Percentiles rank a stretch among this genome's conserved stretches.
Conservation (phyloP, 2,113 vertebrate genomes). For the Myiozetetes cayanensis region DNA sequence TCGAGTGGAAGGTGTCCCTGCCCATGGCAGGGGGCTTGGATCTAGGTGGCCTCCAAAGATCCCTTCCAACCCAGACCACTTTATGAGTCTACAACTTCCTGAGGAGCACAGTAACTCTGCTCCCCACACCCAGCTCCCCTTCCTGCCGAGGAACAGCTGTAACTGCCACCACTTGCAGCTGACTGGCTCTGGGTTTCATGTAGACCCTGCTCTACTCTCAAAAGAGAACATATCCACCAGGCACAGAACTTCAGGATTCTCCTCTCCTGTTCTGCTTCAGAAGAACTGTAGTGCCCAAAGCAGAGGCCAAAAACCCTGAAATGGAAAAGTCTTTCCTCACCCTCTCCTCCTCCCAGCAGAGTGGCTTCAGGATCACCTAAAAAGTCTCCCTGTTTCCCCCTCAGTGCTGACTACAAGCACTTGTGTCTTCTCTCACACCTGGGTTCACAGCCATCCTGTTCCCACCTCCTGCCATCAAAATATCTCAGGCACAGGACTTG, state of each 20-base stretch:
- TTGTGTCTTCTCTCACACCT: not conserved
- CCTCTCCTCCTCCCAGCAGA: not conserved
- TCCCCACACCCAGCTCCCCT: fast-evolving
- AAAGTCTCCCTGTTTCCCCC: not conserved
- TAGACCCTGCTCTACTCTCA: not conserved
- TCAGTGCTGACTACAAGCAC: fast-evolving
- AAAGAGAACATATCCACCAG: not conserved
- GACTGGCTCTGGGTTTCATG: fast-evolving
- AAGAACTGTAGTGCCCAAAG: not conserved
- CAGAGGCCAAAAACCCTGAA: not conserved
- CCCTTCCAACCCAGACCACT: not conserved
- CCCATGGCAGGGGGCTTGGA: not conserved
- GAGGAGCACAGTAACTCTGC: not conserved
- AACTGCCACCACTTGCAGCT: not conserved
- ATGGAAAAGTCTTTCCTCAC: not conserved
- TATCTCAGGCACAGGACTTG: not conserved
- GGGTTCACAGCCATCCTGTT: not conserved
- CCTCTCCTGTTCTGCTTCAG: not conserved
- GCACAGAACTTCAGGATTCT: not conserved
- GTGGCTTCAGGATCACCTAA: not conserved
- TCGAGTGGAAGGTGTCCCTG: not conserved
- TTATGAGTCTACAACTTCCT: not conserved
- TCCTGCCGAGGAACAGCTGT: not conserved
- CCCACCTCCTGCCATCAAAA: not conserved
- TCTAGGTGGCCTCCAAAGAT: not conserved